Conservation (phyloP, 2,113 vertebrate genomes). For the Xenopus borealis region DNA sequence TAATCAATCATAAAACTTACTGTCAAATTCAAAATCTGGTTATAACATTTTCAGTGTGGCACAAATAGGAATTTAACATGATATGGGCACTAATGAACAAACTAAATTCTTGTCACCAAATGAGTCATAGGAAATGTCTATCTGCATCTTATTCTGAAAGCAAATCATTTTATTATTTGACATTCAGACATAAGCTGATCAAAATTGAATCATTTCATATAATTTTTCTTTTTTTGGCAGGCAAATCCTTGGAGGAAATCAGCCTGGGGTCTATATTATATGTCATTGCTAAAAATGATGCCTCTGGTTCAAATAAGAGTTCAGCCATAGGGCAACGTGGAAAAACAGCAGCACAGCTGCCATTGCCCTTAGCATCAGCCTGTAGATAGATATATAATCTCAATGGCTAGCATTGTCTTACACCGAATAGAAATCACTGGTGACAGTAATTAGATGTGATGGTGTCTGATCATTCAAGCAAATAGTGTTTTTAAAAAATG, state of each 20-base stretch:
- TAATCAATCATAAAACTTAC: too few relatives aligned
- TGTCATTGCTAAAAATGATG: constrained; percentile 25
- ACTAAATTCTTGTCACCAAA: too few relatives aligned
- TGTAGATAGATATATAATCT: constrained; percentile 12
- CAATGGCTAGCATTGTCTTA: constrained; percentile 14
- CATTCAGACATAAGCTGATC: neutral
- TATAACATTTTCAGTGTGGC: too few relatives aligned
- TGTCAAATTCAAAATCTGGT: too few relatives aligned
- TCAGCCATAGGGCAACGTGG: constrained; percentile 28
- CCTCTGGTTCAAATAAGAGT: constrained; percentile 34
- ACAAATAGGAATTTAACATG: too few relatives aligned
- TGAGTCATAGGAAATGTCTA: too few relatives aligned
- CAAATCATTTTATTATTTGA: too few relatives aligned
- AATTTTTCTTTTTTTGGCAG: constrained; percentile 9
- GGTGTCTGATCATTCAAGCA: neutral
- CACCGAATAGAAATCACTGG: neutral
- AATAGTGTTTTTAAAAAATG: too few relatives aligned
- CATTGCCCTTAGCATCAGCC: constrained; percentile 15
- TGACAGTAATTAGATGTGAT: neutral
- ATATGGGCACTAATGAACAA: too few relatives aligned
- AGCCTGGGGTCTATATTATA: constrained; percentile 31
- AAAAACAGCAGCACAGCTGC: constrained; percentile 31
- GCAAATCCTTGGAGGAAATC: constrained; percentile 21
- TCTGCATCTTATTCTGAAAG: too few relatives aligned
- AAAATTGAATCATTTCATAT: constrained; percentile 25